These are phyloP conservation scores for Rhinopomastus cyanomelas DNA, from an alignment of 2,113 vertebrate species.

Conservation along the genomic window DNA sequence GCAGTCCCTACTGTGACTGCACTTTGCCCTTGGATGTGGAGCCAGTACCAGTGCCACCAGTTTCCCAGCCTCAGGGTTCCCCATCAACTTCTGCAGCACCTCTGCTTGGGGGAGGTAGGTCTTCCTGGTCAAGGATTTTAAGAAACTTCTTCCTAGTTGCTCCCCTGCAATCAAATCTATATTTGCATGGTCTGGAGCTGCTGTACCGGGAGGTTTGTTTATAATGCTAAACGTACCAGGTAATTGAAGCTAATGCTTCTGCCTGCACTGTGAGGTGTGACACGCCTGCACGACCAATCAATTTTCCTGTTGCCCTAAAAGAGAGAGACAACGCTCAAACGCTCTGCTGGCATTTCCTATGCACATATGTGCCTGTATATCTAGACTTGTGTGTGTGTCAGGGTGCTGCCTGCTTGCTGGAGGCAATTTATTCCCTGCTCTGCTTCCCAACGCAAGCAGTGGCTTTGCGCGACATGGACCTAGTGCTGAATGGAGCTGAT, in stretches of 20 bases:
- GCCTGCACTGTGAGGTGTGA: conserved; percentile 55
- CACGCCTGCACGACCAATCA: conserved; percentile 56
- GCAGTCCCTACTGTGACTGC: rapidly evolving
- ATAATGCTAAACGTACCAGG: conserved; percentile 65
- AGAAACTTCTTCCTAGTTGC: not conserved
- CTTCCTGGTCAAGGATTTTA: not conserved
- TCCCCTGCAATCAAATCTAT: not conserved
- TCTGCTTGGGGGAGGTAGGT: not conserved
- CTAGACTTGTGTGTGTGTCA: not conserved
- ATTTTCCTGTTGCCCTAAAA: conserved; percentile 42
- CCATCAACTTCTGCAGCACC: not conserved
- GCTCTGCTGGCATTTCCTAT: not conserved
- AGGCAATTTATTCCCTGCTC: not conserved
- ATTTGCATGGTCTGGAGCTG: not conserved
- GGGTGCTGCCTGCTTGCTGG: not conserved
- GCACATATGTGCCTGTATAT: too few relatives aligned
- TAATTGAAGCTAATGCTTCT: conserved; percentile 72
- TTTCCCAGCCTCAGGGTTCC: not conserved
- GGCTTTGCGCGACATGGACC: not conserved
- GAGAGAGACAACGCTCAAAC: not conserved
- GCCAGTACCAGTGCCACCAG: not conserved
- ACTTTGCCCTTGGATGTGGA: not conserved
- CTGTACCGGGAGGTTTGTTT: conserved; percentile 45
- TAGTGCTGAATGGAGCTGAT: not conserved
- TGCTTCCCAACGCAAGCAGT: rapidly evolving